Evolutionary conservation across 2,797 vertebrate species (phyloP).

Genomic region (Graptemys geographica): DNA sequence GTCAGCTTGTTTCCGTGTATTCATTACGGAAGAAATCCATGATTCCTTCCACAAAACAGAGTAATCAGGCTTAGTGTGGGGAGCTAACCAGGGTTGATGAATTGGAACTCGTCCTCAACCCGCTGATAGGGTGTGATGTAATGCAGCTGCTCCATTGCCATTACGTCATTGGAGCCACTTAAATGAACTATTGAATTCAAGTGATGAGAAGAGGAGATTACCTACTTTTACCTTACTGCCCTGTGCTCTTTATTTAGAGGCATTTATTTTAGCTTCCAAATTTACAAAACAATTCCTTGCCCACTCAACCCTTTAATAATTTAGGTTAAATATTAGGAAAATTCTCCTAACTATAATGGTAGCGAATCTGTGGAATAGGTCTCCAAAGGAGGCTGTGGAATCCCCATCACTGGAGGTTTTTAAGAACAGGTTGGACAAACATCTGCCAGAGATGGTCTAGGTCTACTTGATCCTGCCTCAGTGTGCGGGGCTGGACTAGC

Average conservation of each 20-base stretch:
- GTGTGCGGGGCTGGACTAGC: neutral
- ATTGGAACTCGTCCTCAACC: neutral
- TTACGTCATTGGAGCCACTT: rapidly evolving
- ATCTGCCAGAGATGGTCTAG: neutral
- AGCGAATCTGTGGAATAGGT: neutral
- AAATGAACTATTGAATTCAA: neutral
- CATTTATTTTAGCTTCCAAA: constrained; percentile 13
- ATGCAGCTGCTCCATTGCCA: neutral
- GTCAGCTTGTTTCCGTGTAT: neutral
- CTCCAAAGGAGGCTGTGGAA: neutral
- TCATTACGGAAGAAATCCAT: neutral
- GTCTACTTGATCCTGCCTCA: neutral
- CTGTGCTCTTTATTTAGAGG: constrained; percentile 23
- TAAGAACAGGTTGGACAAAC: neutral
- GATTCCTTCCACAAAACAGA: neutral
- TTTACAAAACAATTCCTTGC: neutral
- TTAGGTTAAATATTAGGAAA: neutral
- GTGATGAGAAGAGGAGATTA: neutral
- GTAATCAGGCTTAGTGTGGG: neutral
- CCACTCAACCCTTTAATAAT: neutral
- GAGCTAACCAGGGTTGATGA: neutral
- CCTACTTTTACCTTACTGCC: neutral
- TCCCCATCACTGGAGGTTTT: neutral
- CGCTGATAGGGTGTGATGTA: neutral
- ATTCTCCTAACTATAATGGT: neutral